These are phyloP conservation scores for Panopea generosa DNA, from an alignment of 2,888 invertebrate species.

Conservation along the genomic window DNA sequence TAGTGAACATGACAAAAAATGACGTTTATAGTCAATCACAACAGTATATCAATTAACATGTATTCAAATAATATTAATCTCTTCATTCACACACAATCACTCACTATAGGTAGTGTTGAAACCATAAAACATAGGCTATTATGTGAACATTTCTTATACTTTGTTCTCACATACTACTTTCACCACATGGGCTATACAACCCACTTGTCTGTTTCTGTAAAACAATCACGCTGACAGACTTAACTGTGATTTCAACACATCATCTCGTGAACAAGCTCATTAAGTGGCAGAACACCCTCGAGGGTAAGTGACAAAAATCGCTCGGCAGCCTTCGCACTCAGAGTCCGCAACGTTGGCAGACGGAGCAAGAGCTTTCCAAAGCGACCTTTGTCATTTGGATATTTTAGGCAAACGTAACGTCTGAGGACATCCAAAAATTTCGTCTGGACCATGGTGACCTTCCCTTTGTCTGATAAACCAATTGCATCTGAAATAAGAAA, in stretches of 20 bases:
- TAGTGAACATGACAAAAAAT: too few relatives aligned
- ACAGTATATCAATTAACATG: too few relatives aligned
- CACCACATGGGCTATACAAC: too few relatives aligned
- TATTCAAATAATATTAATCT: too few relatives aligned
- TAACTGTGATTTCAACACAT: conserved; percentile 81
- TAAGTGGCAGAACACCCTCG: conserved; percentile 82
- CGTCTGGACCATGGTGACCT: conserved; percentile 80
- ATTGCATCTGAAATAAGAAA: conserved; percentile 79
- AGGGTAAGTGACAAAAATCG: conserved; percentile 82
- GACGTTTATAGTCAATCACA: too few relatives aligned
- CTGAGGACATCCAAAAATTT: conserved; percentile 82
- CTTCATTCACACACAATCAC: too few relatives aligned
- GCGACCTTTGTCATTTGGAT: conserved; percentile 77
- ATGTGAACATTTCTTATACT: too few relatives aligned
- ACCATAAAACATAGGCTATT: too few relatives aligned
- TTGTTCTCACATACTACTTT: too few relatives aligned
- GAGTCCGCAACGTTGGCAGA: conserved; percentile 82
- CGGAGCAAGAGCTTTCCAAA: conserved; percentile 83
- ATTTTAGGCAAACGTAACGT: conserved; percentile 76
- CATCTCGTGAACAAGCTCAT: conserved; percentile 84
- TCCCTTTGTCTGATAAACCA: conserved; percentile 80
- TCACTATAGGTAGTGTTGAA: too few relatives aligned
- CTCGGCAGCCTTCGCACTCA: conserved; percentile 85
- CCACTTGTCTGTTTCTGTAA: too few relatives aligned
- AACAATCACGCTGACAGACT: too few relatives aligned